Evolutionary conservation across 1,140 invertebrate species (phyloP), one percentile per base, ranked within the genome.

Genomic region (Drosophila pachea): DNA sequence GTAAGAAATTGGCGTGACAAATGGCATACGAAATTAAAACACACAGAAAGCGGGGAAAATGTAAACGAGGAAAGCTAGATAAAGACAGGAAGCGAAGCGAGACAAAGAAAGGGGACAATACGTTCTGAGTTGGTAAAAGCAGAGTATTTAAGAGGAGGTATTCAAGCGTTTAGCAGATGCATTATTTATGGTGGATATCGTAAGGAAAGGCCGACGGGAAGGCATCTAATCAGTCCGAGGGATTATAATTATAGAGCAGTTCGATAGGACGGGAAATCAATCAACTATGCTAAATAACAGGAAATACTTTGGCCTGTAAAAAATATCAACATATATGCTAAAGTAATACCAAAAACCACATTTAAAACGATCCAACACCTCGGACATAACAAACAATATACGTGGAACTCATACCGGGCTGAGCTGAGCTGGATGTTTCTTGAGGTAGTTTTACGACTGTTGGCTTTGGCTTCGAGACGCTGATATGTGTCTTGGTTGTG

Each of bases 361-460:
- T 1, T 22, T 22, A 22, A 1, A 22, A 22, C 22, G 1, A 22
- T 48, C 74, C 75, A 2, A 49, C 73, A 76, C 53, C 77, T 48
- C 38, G n/a, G n/a, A 45, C 11, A 60, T 8, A n/a, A 49, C 5
- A 62, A 4, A 29, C n/a, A 38, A 50, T 14, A 4, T 22, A 61
- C 64, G 45, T 47, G 11, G 54, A 16, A 53, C n/a, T 68, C 75
- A 76, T 83, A 83, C 79, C 79, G 40, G 65, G 65, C 66, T n/a
- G n/a, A n/a, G 48, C 48, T 68, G 52, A 66, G 56, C 40, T 75
- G 36, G 64, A 45, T 65, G 42, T 47, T 50, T 67, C 60, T 69
- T 76, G 73, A 76, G 81, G 69, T 70, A 60, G 63, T 64, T 61
- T 59, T 11, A 64, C 32, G 33, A 14, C 5, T 22, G 58, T 49